These are phyloP conservation scores for Dexiosoma caninum DNA, from an alignment of 2,888 invertebrate species.

Conservation along the genomic window DNA sequence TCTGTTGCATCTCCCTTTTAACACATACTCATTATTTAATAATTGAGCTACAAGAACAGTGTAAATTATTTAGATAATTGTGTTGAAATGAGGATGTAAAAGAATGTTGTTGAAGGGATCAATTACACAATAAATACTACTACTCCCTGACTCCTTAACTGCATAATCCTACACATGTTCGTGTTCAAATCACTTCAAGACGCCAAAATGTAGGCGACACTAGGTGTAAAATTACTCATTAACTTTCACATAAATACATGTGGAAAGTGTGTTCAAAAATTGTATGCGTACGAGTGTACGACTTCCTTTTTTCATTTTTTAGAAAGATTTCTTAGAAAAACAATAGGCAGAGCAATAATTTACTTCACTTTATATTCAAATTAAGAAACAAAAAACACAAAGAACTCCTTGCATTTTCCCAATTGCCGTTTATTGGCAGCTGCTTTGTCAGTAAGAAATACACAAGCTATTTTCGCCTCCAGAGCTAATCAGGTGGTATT, in stretches of 20 bases:
- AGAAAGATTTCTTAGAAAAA: not conserved
- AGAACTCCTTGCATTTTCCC: too few species aligned
- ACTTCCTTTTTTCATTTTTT: not conserved
- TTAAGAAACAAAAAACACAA: too few species aligned
- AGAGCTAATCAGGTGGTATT: too few species aligned
- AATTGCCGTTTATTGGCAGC: too few species aligned
- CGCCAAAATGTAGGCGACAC: conserved; percentile 37
- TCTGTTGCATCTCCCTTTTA: conserved; percentile 28
- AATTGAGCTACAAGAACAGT: conserved; percentile 33
- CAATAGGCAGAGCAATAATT: too few species aligned
- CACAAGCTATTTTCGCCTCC: too few species aligned
- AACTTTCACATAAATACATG: not conserved
- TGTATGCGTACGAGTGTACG: not conserved
- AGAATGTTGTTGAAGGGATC: conserved; percentile 44
- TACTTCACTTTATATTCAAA: too few species aligned
- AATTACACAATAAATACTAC: conserved; percentile 38
- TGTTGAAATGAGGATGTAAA: conserved; percentile 48
- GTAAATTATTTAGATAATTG: conserved; percentile 15
- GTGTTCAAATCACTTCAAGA: conserved; percentile 14
- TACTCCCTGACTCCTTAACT: conserved; percentile 3
- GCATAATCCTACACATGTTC: not conserved
- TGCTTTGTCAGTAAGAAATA: too few species aligned
- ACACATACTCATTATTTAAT: conserved; percentile 39
- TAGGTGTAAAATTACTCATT: conserved; percentile 57
- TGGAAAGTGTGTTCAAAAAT: not conserved